These are phyloP conservation scores for Onychostruthus taczanowskii DNA, from an alignment of 2,113 vertebrate species.

Conservation along the genomic window DNA sequence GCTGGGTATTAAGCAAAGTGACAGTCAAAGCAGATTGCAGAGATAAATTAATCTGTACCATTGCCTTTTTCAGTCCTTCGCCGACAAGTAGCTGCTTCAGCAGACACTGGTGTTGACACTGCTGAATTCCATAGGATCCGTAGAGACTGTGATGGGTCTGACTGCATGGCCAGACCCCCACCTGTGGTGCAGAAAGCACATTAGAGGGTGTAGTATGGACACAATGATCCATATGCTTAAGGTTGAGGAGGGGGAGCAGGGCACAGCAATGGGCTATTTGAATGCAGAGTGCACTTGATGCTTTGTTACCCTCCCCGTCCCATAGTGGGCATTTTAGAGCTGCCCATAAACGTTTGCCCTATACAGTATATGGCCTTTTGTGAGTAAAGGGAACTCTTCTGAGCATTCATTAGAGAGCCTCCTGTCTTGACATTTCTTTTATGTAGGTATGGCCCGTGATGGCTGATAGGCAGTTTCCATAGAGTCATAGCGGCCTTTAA, in stretches of 20 bases:
- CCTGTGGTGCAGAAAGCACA: rapidly evolving
- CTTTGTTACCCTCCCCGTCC: background rate
- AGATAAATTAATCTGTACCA: background rate
- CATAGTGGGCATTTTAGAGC: background rate
- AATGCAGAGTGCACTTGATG: background rate
- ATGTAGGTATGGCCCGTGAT: background rate
- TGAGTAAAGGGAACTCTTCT: background rate
- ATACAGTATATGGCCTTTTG: background rate
- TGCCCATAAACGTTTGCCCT: background rate
- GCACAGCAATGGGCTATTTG: background rate
- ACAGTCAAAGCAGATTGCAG: conserved; percentile 9
- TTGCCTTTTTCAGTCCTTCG: conserved; percentile 8
- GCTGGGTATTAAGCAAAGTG: background rate
- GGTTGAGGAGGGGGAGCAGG: background rate
- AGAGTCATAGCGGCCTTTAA: conserved; percentile 23
- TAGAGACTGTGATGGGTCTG: background rate
- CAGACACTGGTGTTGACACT: background rate
- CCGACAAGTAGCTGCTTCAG: background rate
- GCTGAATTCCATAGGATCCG: background rate
- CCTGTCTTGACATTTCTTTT: conserved; percentile 53
- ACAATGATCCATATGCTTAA: rapidly evolving
- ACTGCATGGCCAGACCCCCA: background rate
- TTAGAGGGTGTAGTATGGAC: too few relatives aligned
- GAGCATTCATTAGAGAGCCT: background rate
- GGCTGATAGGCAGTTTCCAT: conserved; percentile 14